phyloP scores from a whole-genome alignment of 2,888 invertebrate genomes.

The Sclerodermus sp. region DNA sequence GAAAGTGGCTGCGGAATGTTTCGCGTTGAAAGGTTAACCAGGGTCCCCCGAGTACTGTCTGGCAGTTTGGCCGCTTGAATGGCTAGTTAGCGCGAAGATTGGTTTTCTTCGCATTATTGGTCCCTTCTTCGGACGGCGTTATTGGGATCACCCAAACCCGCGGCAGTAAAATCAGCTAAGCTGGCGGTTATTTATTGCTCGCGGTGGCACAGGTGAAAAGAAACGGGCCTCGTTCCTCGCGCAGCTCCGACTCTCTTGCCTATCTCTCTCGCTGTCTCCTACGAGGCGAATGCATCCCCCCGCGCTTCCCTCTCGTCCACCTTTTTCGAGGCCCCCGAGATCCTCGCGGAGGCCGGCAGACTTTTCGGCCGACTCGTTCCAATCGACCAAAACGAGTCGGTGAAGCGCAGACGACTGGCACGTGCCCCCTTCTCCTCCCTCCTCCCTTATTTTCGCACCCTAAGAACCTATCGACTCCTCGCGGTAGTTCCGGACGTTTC shows the following conservation, averaged over 20 bases:
- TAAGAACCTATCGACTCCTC: not conserved
- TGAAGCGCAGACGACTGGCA: too few relatives aligned
- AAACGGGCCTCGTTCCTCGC: slow-evolving; percentile 34
- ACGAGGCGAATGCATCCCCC: not conserved
- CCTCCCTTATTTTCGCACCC: not conserved
- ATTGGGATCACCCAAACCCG: slow-evolving; percentile 50
- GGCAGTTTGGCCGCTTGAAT: slow-evolving; percentile 42
- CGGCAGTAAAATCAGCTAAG: slow-evolving; percentile 56
- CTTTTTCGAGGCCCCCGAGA: slow-evolving; percentile 1
- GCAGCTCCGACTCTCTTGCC: not conserved
- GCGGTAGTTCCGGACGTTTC: not conserved
- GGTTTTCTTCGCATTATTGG: slow-evolving; percentile 50
- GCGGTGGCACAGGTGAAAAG: slow-evolving; percentile 52
- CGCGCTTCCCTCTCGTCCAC: slow-evolving; percentile 1
- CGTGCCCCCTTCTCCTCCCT: not conserved
- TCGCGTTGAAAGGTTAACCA: slow-evolving; percentile 51
- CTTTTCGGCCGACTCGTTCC: too few relatives aligned
- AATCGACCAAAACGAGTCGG: too few relatives aligned
- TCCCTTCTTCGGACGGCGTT: slow-evolving; percentile 40
- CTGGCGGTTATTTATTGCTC: slow-evolving; percentile 56
- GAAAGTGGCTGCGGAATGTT: too few relatives aligned
- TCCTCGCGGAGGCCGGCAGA: too few relatives aligned
- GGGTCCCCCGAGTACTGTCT: slow-evolving; percentile 44
- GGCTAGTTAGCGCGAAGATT: slow-evolving; percentile 57
- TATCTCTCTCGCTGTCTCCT: not conserved